These are phyloP conservation scores for Arenaria interpres DNA, from an alignment of 2,113 vertebrate species.

Conservation along the genomic window DNA sequence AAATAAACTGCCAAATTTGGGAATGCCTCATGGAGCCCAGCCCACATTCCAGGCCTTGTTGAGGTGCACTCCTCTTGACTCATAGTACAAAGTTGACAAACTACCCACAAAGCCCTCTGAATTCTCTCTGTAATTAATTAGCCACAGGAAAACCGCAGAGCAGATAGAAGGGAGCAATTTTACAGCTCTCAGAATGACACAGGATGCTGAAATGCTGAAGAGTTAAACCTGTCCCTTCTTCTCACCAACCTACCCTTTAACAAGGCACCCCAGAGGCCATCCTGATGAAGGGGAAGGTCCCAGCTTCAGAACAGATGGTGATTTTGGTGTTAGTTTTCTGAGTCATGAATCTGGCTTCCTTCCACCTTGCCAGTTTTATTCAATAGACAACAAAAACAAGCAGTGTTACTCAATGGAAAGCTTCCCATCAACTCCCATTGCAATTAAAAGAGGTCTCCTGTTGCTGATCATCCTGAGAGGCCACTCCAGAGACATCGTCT, in stretches of 20 bases:
- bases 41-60: conserved; percentile 57
- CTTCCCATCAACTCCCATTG: background rate
- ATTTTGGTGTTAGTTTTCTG: background rate
- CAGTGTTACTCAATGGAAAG: background rate
- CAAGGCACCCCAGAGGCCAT: background rate
- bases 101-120: conserved; percentile 33
- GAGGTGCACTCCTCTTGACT: conserved; percentile 50
- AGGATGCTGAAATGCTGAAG: conserved; percentile 36
- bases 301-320: background rate
- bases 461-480: background rate
- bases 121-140: conserved; percentile 55
- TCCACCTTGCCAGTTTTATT: background rate
- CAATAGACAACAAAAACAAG: background rate
- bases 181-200: conserved; percentile 19
- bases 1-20: conserved; percentile 43
- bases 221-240: conserved; percentile 16
- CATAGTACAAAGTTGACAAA: background rate
- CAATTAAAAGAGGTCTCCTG: background rate
- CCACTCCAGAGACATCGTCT: background rate
- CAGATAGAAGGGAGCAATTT: conserved; percentile 34
- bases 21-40: conserved; percentile 30
- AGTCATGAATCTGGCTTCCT: background rate
- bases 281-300: background rate
- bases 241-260: background rate
- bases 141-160: conserved; percentile 57